Base-by-base conservation (phyloP, 2,888 invertebrate species). In the Melanophora roralis region DNA sequence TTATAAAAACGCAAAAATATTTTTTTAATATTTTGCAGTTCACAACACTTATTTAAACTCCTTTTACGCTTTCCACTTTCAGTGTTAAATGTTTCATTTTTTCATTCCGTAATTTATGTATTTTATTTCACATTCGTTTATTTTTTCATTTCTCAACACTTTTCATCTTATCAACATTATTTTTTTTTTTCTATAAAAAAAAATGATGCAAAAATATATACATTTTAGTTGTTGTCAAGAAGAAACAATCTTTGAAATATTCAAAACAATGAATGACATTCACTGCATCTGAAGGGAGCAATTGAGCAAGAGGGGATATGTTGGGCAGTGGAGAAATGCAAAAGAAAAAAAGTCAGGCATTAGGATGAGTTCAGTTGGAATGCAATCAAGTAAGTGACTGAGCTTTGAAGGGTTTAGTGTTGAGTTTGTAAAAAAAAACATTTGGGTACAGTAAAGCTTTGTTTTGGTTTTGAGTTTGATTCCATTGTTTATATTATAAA, bases 161-260 rank as follows among this genome's bases (percentile, higher is more conserved):
- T 75, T 79, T 71, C 71, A 59, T 74, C 78, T 79, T 79, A 79
- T 79, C 78, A 79, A 45, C 78, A 78, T 65, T 65, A 53, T 34
- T 53, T 64, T 32, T 65, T 71, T 68, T 21, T 57, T 12, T n/a
- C n/a, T n/a, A n/a, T n/a, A n/a, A n/a, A 32, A 32, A 32, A n/a
- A 55, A 57, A 23, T 16, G 9, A 0, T 11, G 16, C 32, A 36
- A 55, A 57, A 45, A 64, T n/a, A 55, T 34, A 32, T 23, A 23
- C 32, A 14, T 59, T 68, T 74, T 51, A 45, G 65, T 68, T 76
- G 79, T 80, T 76, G 80, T 53, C 76, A 80, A 76, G 80, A 80
- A 68, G 75, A 76, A 80, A 76, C 55, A 76, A 76, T 67, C 65
- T 76, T 72, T 77, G 57, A 77, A 71, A 77, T 77, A 57, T 71